Percentiles rank a stretch among this genome's conserved stretches.
Conservation (phyloP, 1,140 invertebrate species). For the Marisa cornuarietis region DNA sequence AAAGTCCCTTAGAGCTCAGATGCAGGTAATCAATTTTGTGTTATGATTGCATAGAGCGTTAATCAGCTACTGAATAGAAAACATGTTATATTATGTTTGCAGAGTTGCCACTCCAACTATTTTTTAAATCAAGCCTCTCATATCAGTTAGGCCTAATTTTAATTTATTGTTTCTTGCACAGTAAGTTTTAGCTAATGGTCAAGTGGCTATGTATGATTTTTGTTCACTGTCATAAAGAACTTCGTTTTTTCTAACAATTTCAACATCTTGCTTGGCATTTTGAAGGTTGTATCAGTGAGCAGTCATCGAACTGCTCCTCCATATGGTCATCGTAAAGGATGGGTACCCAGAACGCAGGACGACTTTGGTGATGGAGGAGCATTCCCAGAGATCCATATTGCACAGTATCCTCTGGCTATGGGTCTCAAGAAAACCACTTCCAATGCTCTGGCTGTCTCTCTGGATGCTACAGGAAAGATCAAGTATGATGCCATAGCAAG, state of each 20-base stretch:
- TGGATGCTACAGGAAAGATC: constrained; percentile 88
- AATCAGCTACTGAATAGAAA: no score
- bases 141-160: no score
- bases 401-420: constrained; percentile 94
- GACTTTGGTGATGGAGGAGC: constrained; percentile 96
- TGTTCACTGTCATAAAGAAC: no score
- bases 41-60: no score
- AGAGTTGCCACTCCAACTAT: no score
- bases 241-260: no score
- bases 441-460: constrained; percentile 91
- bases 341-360: constrained; percentile 88
- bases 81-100: no score
- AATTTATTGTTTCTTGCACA: no score
- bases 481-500: constrained; percentile 97
- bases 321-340: constrained; percentile 94
- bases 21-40: constrained; percentile 64
- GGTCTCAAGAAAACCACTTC: constrained; percentile 71
- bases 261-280: background rate
- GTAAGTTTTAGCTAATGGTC: no score
- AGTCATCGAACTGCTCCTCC: constrained; percentile 89
- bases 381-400: constrained; percentile 97
- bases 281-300: constrained; percentile 75
- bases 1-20: constrained; percentile 68
- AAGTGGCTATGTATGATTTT: no score
- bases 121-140: no score